phyloP scores from a whole-genome alignment of 2,888 invertebrate genomes.

The Odontocerum albicorne region DNA sequence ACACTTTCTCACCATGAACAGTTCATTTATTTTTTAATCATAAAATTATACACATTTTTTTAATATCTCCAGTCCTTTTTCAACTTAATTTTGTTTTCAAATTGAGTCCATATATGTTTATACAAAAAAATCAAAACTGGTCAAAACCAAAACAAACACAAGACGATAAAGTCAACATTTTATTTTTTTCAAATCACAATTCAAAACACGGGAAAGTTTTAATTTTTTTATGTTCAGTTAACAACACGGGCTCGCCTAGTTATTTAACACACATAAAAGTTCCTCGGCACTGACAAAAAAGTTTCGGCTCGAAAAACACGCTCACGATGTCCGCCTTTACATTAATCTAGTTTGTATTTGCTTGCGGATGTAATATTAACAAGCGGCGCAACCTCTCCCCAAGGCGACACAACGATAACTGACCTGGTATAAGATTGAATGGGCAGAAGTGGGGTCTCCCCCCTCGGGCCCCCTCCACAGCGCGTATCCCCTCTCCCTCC shows the following conservation, averaged over 20 bases:
- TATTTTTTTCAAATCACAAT: background rate
- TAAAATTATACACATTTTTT: slow-evolving; percentile 2
- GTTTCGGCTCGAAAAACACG: background rate
- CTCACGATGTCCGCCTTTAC: background rate
- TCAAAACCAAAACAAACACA: slow-evolving; percentile 9
- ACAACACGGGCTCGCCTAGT: background rate
- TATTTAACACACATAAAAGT: slow-evolving; percentile 2
- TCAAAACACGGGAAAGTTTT: too few species aligned
- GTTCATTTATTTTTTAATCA: background rate
- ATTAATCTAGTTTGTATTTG: background rate
- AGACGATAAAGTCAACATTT: background rate
- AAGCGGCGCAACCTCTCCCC: slow-evolving; percentile 60
- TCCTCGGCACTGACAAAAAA: background rate
- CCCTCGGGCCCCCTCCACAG: slow-evolving; percentile 35
- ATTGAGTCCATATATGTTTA: background rate
- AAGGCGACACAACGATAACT: slow-evolving; percentile 61
- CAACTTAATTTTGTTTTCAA: slow-evolving; percentile 4
- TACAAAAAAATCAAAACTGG: too few species aligned
- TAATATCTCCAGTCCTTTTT: background rate
- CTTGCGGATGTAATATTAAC: slow-evolving; percentile 41
- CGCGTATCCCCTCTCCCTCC: slow-evolving; percentile 13
- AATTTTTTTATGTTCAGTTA: too few species aligned
- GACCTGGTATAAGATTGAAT: slow-evolving; percentile 57
- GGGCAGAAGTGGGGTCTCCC: slow-evolving; percentile 40
- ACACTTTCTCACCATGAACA: too few species aligned